phyloP scores from a whole-genome alignment of 2,797 vertebrate species.

The Ctenochaetus hawaiiensis region DNA sequence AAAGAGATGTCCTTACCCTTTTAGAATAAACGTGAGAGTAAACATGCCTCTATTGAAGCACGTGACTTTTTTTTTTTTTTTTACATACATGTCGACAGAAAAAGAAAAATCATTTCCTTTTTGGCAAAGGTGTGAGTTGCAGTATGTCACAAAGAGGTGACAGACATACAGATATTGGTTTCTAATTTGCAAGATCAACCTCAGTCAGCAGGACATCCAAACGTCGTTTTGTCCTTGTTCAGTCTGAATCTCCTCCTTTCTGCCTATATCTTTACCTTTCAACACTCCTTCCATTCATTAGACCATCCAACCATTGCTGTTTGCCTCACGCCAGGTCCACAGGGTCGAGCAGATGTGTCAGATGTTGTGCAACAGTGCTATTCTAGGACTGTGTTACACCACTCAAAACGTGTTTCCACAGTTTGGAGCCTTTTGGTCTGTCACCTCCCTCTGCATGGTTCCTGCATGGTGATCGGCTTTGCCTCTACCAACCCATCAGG shows the following conservation, averaged over 20 bases:
- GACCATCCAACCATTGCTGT: conserved; percentile 2
- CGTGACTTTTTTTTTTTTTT: neutral
- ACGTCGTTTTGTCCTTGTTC: conserved; percentile 9
- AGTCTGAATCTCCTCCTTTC: neutral
- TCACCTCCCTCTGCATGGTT: neutral
- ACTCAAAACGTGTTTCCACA: conserved; percentile 51
- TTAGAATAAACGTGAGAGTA: neutral
- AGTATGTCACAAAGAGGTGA: neutral
- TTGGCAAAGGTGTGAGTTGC: neutral
- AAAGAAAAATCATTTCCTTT: neutral
- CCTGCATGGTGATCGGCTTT: neutral
- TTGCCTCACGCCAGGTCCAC: conserved; percentile 36
- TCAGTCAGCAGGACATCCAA: neutral
- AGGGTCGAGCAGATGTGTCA: conserved; percentile 40
- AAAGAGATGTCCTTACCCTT: neutral
- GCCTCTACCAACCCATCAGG: conserved; percentile 37
- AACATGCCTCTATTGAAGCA: too few species aligned
- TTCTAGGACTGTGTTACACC: conserved; percentile 58
- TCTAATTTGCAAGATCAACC: neutral
- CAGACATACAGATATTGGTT: neutral
- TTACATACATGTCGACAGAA: neutral
- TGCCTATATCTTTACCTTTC: neutral
- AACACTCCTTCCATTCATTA: conserved; percentile 12
- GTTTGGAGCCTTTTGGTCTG: conserved; percentile 13
- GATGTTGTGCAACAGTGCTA: conserved; percentile 69